Conservation (phyloP, 2,113 vertebrate genomes). For the Apteryx owenii region DNA sequence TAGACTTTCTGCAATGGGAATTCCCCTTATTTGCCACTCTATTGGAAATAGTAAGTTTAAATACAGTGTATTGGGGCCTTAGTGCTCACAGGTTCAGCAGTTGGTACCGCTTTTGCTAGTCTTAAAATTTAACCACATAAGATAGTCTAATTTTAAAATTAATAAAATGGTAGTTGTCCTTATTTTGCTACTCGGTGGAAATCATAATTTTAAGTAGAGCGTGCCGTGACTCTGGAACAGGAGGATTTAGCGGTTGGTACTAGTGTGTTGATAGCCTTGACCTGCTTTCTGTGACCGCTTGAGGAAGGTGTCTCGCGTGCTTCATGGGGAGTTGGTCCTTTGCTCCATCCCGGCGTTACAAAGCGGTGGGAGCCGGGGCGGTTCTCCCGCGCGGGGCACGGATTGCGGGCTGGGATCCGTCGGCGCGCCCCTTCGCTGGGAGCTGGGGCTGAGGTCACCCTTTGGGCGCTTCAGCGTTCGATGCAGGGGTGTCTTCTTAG, state of each 20-base stretch:
- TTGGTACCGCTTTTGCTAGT: background rate
- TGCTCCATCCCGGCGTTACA: fast-evolving
- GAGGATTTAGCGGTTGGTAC: fast-evolving
- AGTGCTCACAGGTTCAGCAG: background rate
- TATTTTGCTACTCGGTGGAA: background rate
- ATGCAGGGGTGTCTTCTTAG: background rate
- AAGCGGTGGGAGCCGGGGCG: fast-evolving
- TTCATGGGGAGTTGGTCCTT: fast-evolving
- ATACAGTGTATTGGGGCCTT: background rate
- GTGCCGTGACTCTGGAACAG: fast-evolving
- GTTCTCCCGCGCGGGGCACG: fast-evolving
- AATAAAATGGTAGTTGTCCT: background rate
- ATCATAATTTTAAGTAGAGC: fast-evolving
- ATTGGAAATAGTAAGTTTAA: background rate
- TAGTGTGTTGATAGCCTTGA: fast-evolving
- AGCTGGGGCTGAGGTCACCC: too few species aligned
- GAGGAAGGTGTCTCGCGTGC: fast-evolving
- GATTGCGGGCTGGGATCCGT: fast-evolving
- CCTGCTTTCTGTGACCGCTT: background rate
- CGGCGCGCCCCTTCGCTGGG: too few species aligned
- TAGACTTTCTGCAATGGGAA: background rate
- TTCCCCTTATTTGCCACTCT: background rate
- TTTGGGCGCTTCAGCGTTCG: too few species aligned
- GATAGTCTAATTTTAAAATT: background rate
- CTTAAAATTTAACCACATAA: background rate